phyloP scores from a whole-genome alignment of 2,797 vertebrate species.

The Crypturellus tataupa region DNA sequence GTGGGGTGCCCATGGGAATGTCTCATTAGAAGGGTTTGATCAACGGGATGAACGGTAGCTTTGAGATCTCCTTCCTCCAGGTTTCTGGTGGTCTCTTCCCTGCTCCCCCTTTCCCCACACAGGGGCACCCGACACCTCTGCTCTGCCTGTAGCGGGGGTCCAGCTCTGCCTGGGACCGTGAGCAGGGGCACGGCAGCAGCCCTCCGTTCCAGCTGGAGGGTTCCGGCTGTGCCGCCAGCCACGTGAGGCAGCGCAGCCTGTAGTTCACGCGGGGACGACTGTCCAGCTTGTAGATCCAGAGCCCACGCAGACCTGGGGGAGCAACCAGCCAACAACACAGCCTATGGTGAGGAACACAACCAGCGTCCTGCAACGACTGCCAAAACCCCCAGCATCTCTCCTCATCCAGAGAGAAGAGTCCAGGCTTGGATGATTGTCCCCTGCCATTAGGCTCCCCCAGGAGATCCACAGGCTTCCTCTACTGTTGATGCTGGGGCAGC shows the following conservation, averaged over 20 bases:
- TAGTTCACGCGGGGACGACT: constrained; percentile 66
- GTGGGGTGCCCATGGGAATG: no score
- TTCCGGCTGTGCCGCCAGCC: neutral
- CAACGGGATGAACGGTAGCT: neutral
- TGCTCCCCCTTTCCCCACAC: neutral
- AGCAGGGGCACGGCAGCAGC: constrained; percentile 54
- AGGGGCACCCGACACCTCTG: constrained; percentile 1
- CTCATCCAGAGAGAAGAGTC: neutral
- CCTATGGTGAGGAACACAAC: neutral
- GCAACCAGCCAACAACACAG: neutral
- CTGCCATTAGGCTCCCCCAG: neutral
- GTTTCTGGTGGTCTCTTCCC: neutral
- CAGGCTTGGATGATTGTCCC: neutral
- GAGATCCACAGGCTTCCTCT: constrained; percentile 67
- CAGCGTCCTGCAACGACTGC: accelerated
- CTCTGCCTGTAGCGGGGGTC: constrained; percentile 40
- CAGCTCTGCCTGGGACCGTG: constrained; percentile 53
- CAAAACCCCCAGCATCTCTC: neutral
- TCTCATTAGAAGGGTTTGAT: neutral
- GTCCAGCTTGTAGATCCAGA: constrained; percentile 78
- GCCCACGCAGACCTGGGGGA: constrained; percentile 64
- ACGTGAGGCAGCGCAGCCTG: constrained; percentile 43
- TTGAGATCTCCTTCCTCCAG: neutral
- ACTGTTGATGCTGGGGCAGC: neutral
- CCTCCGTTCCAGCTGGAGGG: neutral